phyloP scores from a whole-genome alignment of 1,140 invertebrate species.

The Cydia splendana region DNA sequence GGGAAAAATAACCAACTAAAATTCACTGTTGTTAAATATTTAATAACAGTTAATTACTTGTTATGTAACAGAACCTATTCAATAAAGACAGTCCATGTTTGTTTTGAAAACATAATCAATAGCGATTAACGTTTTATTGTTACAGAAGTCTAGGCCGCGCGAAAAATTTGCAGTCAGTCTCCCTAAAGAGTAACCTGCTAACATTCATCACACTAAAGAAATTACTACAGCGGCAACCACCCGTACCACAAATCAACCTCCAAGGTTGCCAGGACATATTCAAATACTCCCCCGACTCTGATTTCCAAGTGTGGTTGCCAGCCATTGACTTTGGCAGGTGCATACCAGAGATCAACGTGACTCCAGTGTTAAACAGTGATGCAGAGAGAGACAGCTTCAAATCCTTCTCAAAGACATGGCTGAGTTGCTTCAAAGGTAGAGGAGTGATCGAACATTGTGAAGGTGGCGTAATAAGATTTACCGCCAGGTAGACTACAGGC shows the following conservation, averaged over 20 bases:
- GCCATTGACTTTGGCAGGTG: slow-evolving; percentile 70
- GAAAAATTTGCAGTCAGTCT: slow-evolving; percentile 66
- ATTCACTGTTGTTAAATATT: too few relatives aligned
- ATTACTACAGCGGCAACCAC: slow-evolving; percentile 69
- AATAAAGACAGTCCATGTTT: too few relatives aligned
- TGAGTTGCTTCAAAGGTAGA: slow-evolving; percentile 70
- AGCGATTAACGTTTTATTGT: slow-evolving; percentile 40
- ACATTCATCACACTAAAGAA: slow-evolving; percentile 77
- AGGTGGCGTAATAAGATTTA: slow-evolving; percentile 66
- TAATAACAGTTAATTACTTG: too few relatives aligned
- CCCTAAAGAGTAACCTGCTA: slow-evolving; percentile 67
- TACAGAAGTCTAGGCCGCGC: slow-evolving; percentile 66
- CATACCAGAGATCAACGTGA: slow-evolving; percentile 70
- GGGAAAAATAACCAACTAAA: too few relatives aligned
- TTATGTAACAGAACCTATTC: too few relatives aligned
- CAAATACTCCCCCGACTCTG: slow-evolving; percentile 74
- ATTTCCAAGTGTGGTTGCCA: slow-evolving; percentile 73
- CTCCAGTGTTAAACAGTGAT: slow-evolving; percentile 59
- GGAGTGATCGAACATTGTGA: slow-evolving; percentile 73
- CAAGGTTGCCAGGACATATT: slow-evolving; percentile 76
- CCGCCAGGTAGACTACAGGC: slow-evolving; percentile 53
- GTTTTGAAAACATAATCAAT: slow-evolving; percentile 6
- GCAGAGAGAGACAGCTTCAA: slow-evolving; percentile 71
- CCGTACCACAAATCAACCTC: slow-evolving; percentile 72
- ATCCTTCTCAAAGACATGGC: slow-evolving; percentile 69